Percentiles rank a stretch among this genome's conserved stretches.
phyloP scores from a whole-genome alignment of 1,140 invertebrate species.

The Metaphire vulgaris region DNA sequence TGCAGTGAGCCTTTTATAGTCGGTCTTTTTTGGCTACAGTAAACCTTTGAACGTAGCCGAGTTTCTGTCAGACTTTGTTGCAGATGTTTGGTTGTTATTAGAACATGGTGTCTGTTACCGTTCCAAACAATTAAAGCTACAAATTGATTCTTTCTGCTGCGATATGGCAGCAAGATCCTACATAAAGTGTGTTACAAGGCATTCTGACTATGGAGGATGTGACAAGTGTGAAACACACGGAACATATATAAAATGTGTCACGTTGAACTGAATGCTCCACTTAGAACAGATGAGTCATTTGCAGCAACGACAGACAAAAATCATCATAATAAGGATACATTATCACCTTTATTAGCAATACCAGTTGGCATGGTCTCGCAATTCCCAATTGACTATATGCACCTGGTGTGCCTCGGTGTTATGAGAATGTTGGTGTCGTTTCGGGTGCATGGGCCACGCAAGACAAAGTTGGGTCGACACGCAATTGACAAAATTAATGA shows the following conservation, averaged over 20 bases:
- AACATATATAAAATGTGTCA: constrained; percentile 31
- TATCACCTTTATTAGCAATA: constrained; percentile 22
- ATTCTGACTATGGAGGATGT: constrained; percentile 10
- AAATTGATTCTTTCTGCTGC: constrained; percentile 9
- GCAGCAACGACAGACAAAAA: constrained; percentile 24
- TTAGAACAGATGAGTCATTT: constrained; percentile 36
- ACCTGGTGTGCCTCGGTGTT: constrained; percentile 43
- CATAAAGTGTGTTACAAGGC: constrained; percentile 6
- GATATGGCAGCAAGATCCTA: constrained; percentile 16
- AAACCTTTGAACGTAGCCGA: constrained; percentile 7
- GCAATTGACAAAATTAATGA: background rate
- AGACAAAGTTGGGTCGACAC: background rate
- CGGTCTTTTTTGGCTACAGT: constrained; percentile 14
- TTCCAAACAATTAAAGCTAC: background rate
- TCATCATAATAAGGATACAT: constrained; percentile 29
- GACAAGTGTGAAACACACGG: constrained; percentile 5
- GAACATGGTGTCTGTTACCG: background rate
- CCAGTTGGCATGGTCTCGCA: constrained; percentile 33
- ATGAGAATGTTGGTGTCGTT: constrained; percentile 19
- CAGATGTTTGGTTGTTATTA: background rate
- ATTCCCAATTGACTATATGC: constrained; percentile 44
- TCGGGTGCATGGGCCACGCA: background rate
- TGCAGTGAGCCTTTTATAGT: constrained; percentile 14
- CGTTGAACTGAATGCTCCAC: constrained; percentile 17
- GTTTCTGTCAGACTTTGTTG: constrained; percentile 2